Base-by-base conservation (phyloP, 1,140 invertebrate species). In the Drosophila ironensis region DNA sequence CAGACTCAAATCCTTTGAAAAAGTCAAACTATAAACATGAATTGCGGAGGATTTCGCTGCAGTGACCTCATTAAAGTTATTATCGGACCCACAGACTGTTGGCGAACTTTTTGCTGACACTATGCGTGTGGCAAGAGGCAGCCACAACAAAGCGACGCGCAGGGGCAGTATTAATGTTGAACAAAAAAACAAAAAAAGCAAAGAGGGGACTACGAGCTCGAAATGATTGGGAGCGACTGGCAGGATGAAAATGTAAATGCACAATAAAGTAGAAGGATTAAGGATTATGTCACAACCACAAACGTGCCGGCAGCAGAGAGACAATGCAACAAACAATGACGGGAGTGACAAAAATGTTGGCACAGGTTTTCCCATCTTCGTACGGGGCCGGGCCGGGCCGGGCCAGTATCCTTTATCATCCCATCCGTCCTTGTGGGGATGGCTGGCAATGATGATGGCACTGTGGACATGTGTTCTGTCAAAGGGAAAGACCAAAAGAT, bases 231-330 rank as follows among this genome's bases (percentile, higher is more conserved):
- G 59, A 60, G 11, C 52, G 56, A 44, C 56, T 46, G 63, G 38
- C 61, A 12, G 41, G 59, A 69, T 67, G 66, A 19, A 51, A 69
- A 70, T 69, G 67, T 71, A 71, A 71, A 71, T 71, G 64, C 67
- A 72, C 66, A 71, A 71, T 70, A 71, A 71, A 71, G 56, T 63
- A 63, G 56, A 72, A 72, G 69, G 69, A 72, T 72, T 72, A 72
- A 64, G 69, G 69, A 72, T 72, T 72, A 72, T 72, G 69, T 37
- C 68, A 72, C 22, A 72, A 30, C 30, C 52, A 69, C 22, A 69
- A 24, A 27, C 24, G 47, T 20, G 37, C 14, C 9, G 25, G 16
- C 33, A 16, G 44, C 27, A 66, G 19, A 41, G 64, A 44, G 40
- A 70, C 54, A 70, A 57, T 63, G 56, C 38, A 61, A 47, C 42